Evolutionary conservation across 2,797 vertebrate genomes (phyloP).

Genomic region (Pipistrellus kuhlii): DNA sequence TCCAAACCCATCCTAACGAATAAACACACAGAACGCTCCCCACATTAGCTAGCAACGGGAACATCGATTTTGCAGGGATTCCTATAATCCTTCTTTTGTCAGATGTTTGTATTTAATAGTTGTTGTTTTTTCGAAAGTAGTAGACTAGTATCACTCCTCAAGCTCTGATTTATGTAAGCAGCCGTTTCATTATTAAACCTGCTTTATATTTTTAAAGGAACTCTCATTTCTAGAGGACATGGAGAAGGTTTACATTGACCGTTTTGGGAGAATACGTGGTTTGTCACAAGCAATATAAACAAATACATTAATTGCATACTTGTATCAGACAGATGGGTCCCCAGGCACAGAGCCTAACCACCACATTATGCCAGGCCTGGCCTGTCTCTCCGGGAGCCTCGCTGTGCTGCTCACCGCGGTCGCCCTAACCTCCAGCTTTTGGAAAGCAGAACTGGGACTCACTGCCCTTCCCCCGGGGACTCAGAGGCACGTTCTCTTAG

Average conservation of each 20-base stretch:
- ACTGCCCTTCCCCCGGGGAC: slow-evolving; percentile 64
- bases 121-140: too few relatives aligned
- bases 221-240: slow-evolving; percentile 44
- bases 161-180: neutral
- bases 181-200: neutral
- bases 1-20: neutral
- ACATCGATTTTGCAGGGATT: neutral
- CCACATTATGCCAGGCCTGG: slow-evolving; percentile 76
- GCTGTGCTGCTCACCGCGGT: slow-evolving; percentile 73
- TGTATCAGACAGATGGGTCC: slow-evolving; percentile 81
- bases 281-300: slow-evolving; percentile 74
- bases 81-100: neutral
- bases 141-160: neutral
- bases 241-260: slow-evolving; percentile 60
- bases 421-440: slow-evolving; percentile 79
- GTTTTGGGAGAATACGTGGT: slow-evolving; percentile 56
- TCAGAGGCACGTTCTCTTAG: slow-evolving; percentile 66
- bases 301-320: slow-evolving; percentile 79
- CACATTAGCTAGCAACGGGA: neutral
- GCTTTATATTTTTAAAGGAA: slow-evolving; percentile 24
- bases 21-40: neutral
- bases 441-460: slow-evolving; percentile 72
- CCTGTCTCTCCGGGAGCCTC: slow-evolving; percentile 69
- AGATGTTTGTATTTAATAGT: neutral
- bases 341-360: slow-evolving; percentile 81